A percentile compares a stretch with the other conserved stretches of the same genome.
These are phyloP conservation scores for Peromyscus maniculatus DNA, from an alignment of 2,113 vertebrate genomes.

Conservation along the genomic window DNA sequence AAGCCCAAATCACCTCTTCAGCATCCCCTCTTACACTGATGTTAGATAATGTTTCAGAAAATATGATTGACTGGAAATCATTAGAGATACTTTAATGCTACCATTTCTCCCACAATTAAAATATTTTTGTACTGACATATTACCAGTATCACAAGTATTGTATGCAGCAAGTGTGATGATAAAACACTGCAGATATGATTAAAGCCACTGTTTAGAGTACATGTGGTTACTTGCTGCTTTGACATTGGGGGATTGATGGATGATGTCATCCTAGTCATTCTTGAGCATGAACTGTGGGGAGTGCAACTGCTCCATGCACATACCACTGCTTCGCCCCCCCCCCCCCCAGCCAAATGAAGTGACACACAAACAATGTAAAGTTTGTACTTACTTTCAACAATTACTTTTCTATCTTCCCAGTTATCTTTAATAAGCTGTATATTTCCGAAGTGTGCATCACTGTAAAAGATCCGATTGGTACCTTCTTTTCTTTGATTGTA, in stretches of 20 bases:
- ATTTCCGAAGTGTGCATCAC: constrained; percentile 97
- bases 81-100: background rate
- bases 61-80: background rate
- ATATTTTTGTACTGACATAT: background rate
- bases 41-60: constrained; percentile 11
- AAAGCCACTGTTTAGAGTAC: constrained; percentile 1
- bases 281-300: constrained; percentile 40
- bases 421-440: constrained; percentile 98
- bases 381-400: constrained; percentile 95
- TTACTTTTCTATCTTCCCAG: constrained; percentile 93
- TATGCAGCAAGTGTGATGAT: background rate
- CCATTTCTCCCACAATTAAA: background rate
- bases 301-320: background rate
- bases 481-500: constrained; percentile 92
- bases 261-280: background rate
- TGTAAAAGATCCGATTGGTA: constrained; percentile 97
- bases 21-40: background rate
- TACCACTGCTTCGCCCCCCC: background rate
- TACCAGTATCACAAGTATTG: background rate
- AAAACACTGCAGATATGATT: background rate
- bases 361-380: background rate
- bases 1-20: background rate
- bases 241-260: background rate
- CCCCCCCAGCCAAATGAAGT: background rate
- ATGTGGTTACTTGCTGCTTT: constrained; percentile 32